These are phyloP conservation scores for Corythoichthys intestinalis DNA, from an alignment of 2,113 vertebrate genomes.

Conservation along the genomic window DNA sequence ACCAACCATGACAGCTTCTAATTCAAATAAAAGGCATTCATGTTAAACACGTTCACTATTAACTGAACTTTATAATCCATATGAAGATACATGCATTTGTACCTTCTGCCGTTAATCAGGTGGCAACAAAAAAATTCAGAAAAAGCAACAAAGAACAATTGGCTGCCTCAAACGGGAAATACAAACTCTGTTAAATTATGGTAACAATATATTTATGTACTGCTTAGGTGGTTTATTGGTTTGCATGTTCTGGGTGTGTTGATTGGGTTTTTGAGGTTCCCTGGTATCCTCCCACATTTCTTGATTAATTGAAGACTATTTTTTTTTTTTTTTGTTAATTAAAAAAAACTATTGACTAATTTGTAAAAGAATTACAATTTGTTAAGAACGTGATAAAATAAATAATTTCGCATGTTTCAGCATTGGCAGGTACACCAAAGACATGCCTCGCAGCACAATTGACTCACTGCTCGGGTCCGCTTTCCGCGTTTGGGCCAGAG, in stretches of 20 bases:
- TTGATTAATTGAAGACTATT: too few relatives aligned
- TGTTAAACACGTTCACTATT: background rate
- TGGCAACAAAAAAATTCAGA: too few relatives aligned
- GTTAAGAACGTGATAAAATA: background rate
- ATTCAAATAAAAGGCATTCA: background rate
- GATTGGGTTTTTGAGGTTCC: too few relatives aligned
- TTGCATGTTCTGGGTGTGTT: background rate
- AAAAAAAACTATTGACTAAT: too few relatives aligned
- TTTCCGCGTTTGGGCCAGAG: constrained; percentile 66
- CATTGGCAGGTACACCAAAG: constrained; percentile 69
- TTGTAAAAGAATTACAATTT: too few relatives aligned
- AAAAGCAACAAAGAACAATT: too few relatives aligned
- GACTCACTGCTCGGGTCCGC: constrained; percentile 68
- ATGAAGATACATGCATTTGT: background rate
- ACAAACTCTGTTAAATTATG: too few relatives aligned
- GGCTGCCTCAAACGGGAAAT: too few relatives aligned
- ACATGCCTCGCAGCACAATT: constrained; percentile 62
- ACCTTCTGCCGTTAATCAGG: too few relatives aligned
- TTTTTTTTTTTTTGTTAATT: too few relatives aligned
- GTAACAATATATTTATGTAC: background rate
- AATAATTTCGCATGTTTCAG: constrained; percentile 29
- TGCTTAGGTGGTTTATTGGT: background rate
- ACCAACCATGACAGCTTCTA: background rate
- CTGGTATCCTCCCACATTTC: too few relatives aligned
- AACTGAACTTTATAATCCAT: background rate